Percentiles rank a stretch among this genome's conserved stretches.
phyloP scores from a whole-genome alignment of 2,797 vertebrate species.

The Danio jaintianensis region DNA sequence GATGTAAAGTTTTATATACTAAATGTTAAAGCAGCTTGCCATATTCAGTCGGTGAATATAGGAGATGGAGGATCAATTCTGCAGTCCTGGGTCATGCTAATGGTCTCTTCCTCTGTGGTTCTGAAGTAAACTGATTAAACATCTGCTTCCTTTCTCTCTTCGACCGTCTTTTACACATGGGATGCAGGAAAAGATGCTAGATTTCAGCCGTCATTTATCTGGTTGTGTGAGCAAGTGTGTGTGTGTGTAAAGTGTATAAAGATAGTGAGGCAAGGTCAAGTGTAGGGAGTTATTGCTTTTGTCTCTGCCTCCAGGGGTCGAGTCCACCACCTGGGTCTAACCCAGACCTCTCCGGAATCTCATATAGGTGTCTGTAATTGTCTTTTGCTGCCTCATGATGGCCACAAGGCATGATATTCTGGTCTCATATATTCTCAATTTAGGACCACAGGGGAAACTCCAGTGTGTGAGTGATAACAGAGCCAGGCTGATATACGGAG shows the following conservation, averaged over 20 bases:
- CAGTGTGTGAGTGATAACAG: conserved; percentile 7
- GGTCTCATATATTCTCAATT: conserved; percentile 44
- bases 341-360: conserved; percentile 43
- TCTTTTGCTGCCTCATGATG: conserved; percentile 41
- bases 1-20: no score
- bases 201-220: conserved; percentile 74
- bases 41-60: background rate
- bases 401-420: conserved; percentile 26
- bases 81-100: conserved; percentile 13
- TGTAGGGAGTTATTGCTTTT: conserved; percentile 80
- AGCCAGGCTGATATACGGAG: conserved; percentile 2
- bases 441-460: conserved; percentile 10
- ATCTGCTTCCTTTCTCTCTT: conserved; percentile 39
- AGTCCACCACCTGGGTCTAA: conserved; percentile 32
- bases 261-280: conserved; percentile 65
- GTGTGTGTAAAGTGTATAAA: conserved; percentile 51
- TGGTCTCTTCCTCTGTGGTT: conserved; percentile 12
- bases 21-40: no score
- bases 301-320: conserved; percentile 41
- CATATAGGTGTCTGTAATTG: conserved; percentile 50
- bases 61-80: conserved; percentile 39
- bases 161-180: conserved; percentile 8
- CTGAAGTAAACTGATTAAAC: conserved; percentile 42
- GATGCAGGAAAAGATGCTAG: conserved; percentile 62
- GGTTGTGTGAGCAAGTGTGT: conserved; percentile 56